Conservation (phyloP, 2,113 vertebrate species). For the Pseudorectes ferrugineus region DNA sequence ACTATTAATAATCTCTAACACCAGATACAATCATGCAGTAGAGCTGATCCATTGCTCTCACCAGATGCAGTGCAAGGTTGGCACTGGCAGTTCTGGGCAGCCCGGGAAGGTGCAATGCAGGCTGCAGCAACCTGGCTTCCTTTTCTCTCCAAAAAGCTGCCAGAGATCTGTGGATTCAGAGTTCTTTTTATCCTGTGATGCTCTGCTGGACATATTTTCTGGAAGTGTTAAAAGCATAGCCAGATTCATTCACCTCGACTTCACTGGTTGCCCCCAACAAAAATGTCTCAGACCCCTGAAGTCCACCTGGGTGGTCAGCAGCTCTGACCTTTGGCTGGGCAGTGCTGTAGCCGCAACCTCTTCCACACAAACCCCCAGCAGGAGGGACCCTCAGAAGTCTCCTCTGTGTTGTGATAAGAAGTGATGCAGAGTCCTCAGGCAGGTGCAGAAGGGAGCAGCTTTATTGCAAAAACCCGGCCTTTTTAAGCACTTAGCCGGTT, state of each 20-base stretch:
- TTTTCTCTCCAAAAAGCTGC: not conserved
- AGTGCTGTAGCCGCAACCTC: accelerated
- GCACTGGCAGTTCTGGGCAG: accelerated
- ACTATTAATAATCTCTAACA: not conserved
- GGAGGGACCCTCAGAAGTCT: not conserved
- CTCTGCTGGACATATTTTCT: not conserved
- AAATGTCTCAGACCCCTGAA: not conserved
- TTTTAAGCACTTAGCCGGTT: too few relatives aligned
- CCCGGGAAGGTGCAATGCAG: not conserved
- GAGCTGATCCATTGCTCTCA: not conserved
- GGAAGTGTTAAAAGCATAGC: not conserved
- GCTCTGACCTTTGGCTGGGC: not conserved
- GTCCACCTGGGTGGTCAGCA: not conserved
- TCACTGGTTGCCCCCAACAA: not conserved
- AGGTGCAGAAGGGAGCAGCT: too few relatives aligned
- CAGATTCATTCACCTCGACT: not conserved
- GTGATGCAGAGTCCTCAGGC: too few relatives aligned
- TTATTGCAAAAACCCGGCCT: too few relatives aligned
- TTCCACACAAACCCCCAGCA: not conserved
- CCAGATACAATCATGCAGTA: accelerated
- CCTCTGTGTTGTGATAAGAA: too few relatives aligned
- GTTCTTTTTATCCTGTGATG: not conserved
- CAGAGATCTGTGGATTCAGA: not conserved
- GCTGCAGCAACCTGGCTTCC: not conserved
- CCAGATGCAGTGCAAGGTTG: not conserved